Evolutionary conservation across 2,888 invertebrate species (phyloP).

Genomic region (Megamerina dolium): DNA sequence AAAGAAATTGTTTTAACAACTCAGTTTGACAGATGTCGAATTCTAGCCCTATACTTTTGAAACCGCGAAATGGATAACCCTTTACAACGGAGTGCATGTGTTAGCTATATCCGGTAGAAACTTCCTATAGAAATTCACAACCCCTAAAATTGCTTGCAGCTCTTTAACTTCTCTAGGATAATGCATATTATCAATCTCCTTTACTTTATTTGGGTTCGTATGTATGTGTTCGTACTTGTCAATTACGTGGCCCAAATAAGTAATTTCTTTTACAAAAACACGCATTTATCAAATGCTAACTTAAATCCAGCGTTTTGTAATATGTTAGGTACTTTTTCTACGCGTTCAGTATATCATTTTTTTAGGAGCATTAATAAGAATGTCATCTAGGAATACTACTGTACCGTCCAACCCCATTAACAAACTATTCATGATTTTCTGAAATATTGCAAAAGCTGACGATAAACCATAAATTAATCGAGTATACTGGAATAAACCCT

Average conservation of each 20-base stretch:
- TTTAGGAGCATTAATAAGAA: conserved; percentile 19
- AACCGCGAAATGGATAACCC: too few species aligned
- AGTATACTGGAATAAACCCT: too few species aligned
- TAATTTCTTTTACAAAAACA: too few species aligned
- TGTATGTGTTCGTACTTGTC: neutral
- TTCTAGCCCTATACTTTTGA: too few species aligned
- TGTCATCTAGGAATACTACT: conserved; percentile 29
- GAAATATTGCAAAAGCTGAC: conserved; percentile 40
- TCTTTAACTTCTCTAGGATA: conserved; percentile 19
- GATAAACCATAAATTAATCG: conserved; percentile 36
- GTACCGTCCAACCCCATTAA: too few species aligned
- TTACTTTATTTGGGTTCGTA: conserved; percentile 6
- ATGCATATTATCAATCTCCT: too few species aligned
- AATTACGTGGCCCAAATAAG: too few species aligned
- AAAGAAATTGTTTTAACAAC: too few species aligned
- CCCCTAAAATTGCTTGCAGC: conserved; percentile 27
- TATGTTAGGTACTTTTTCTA: conserved; percentile 7
- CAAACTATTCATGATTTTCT: conserved; percentile 32
- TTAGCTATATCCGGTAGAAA: conserved; percentile 9
- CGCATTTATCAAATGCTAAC: too few species aligned
- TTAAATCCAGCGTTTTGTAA: too few species aligned
- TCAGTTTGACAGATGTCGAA: too few species aligned
- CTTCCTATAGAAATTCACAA: conserved; percentile 13
- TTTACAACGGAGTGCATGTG: too few species aligned
- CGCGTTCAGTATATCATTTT: conserved; percentile 7